Evolutionary conservation across 2,888 invertebrate species (phyloP).

Genomic region (Thalpophila matura): DNA sequence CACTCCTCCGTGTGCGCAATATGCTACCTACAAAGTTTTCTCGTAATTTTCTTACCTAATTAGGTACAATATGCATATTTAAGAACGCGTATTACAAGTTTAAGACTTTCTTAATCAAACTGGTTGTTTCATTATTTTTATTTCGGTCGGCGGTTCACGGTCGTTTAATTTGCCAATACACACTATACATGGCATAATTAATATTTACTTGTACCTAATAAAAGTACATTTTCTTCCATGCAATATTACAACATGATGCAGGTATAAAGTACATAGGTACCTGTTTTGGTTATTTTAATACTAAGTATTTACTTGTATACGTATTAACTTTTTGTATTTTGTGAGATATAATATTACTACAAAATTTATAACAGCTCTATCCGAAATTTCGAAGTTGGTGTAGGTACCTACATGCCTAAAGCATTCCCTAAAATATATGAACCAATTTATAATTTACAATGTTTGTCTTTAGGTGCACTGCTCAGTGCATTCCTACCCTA

Average conservation of each 20-base stretch:
- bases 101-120: constrained; percentile 27
- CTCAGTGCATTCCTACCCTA: no score
- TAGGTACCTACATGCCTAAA: background rate
- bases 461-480: no score
- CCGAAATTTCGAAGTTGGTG: background rate
- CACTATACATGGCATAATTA: constrained; percentile 23
- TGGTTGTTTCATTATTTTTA: constrained; percentile 36
- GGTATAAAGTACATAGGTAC: background rate
- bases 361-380: background rate
- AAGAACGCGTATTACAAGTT: background rate
- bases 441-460: no score
- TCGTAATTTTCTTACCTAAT: constrained; percentile 2
- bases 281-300: background rate
- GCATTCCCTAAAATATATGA: no score
- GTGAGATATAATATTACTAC: no score
- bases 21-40: no score
- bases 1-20: no score
- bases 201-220: background rate
- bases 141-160: constrained; percentile 44
- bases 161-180: constrained; percentile 26
- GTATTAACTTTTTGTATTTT: no score
- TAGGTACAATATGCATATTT: background rate
- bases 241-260: constrained; percentile 6
- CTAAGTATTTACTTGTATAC: no score
- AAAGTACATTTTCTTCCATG: constrained; percentile 24